Base-by-base conservation (phyloP, 2,113 vertebrate genomes). In the Prionailurus bengalensis region DNA sequence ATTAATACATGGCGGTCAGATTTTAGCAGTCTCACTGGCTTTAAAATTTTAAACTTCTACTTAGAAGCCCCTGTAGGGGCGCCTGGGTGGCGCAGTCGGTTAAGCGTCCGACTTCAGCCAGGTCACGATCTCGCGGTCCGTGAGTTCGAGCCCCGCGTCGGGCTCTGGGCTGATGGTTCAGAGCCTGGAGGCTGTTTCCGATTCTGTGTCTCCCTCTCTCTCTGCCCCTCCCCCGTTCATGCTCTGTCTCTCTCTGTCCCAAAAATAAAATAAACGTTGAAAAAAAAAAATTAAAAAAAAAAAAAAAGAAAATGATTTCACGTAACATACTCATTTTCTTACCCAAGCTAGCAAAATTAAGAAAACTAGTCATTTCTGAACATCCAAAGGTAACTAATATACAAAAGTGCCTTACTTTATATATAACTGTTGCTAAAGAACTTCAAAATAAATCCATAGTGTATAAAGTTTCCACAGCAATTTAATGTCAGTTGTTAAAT, bases 281-380 rank as follows among this genome's bases (percentile, higher is more conserved):
- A 36, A 36, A 36, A 36, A 36, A 36, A 36, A 36, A 36, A 36
- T 36, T 36, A 36, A 36, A 36, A 36, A 36, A 36, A 36, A 36
- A 36, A 36, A 36, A 36, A 36, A 36, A 91, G 81, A 90, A 97
- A 95, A 95, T 42, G 0, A 93, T 63, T 85, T 79, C 36, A 78
- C 48, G 29, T 45, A 92, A 11, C 23, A 89, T 83, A 91, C 53
- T 80, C 3, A 5, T 48, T 91, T 84, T 89, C 65, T 95, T 91
- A 96, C 39, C 36, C 95, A 94, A 94, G 93, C 29, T 48, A 91
- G 58, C 27, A 91, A 70, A 86, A 23, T 31, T 73, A 66, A 90
- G n/a, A 95, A 13, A 13, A 78, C 1, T 33, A 86, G 15, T 71
- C 81, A 91, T 93, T 96, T 91, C 85, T 86, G 80, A 70, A 89